Evolutionary conservation across 2,888 invertebrate genomes (phyloP).

Genomic region (Endotricha flammealis): DNA sequence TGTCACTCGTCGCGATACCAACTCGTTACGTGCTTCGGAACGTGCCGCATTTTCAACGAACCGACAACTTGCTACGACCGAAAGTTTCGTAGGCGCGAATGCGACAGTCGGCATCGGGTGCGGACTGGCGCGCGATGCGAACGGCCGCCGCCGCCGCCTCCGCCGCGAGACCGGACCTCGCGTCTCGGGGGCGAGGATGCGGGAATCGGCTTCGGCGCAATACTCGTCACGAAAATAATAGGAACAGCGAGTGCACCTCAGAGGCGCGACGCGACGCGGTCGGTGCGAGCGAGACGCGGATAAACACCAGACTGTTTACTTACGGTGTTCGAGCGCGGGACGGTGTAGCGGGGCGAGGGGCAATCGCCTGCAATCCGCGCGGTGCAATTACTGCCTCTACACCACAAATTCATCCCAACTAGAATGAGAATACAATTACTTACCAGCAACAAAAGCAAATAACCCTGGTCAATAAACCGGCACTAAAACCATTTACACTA

Average conservation of each 20-base stretch:
- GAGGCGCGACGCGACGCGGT: constrained; percentile 76
- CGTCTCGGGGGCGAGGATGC: constrained; percentile 77
- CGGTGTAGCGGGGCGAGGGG: constrained; percentile 58
- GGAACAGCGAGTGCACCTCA: constrained; percentile 78
- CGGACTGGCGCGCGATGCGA: constrained; percentile 73
- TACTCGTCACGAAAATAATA: constrained; percentile 79
- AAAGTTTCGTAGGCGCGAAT: constrained; percentile 64
- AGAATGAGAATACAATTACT: constrained; percentile 30
- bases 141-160: constrained; percentile 72
- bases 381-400: constrained; percentile 72
- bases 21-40: constrained; percentile 37
- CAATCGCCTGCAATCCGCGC: constrained; percentile 74
- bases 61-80: constrained; percentile 45
- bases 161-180: constrained; percentile 75
- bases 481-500: no score
- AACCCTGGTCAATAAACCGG: not conserved
- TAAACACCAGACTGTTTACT: constrained; percentile 79
- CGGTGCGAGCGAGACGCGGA: constrained; percentile 78
- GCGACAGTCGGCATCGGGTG: constrained; percentile 72
- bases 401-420: constrained; percentile 61
- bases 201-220: constrained; percentile 78
- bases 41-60: constrained; percentile 64
- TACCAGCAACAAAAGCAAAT: constrained; percentile 6
- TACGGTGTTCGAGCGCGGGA: constrained; percentile 73
- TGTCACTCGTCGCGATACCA: constrained; percentile 50